Evolutionary conservation across 2,113 vertebrate genomes (phyloP), one percentile per base, ranked within the genome.

Genomic region (Acrocephalus arundinaceus): DNA sequence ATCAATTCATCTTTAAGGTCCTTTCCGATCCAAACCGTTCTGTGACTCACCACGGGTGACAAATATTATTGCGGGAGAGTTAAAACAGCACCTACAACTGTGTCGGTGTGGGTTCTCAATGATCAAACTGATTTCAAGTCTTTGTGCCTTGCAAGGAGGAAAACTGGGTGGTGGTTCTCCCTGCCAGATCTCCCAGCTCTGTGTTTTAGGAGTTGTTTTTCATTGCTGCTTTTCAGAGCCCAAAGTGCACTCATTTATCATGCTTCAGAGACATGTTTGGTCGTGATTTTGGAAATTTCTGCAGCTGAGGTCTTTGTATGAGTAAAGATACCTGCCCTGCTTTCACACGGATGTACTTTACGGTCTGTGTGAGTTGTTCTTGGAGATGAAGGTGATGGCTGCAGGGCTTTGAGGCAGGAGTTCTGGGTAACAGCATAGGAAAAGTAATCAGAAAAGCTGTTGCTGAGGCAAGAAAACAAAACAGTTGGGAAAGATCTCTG

Each of bases 331-430:
- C 10, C 3, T 39, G 22, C 7, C 30, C 25, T 74, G 3, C 43
- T 86, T 80, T 88, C 0, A 0, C 31, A 37, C 9, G 27, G 20
- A 16, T 65, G 6, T 35, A 0, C 8, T n/a, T 35, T 16, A 2
- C 21, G 18, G 18, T 62, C 13, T 52, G 37, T 11, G 37, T 39
- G 45, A 35, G 35, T 19, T 2, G 2, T 19, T 81, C 13, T 1
- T 73, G 15, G 49, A 66, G 62, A 17, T 35, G 63, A 33, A 77
- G 31, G 13, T 66, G 31, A 9, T 46, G 39, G 15, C 30, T 83
- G 49, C 46, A 49, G 35, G 27, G 31, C 11, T 63, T 66, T 45
- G 52, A 61, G 72, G 46, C 37, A 48, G n/a, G 80, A 84, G 24
- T 37, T 80, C 25, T 48, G 23, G 13, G 5, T 45, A 46, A 23